These are phyloP conservation scores for Dynastes maya DNA, from an alignment of 2,888 invertebrate species.

Conservation along the genomic window DNA sequence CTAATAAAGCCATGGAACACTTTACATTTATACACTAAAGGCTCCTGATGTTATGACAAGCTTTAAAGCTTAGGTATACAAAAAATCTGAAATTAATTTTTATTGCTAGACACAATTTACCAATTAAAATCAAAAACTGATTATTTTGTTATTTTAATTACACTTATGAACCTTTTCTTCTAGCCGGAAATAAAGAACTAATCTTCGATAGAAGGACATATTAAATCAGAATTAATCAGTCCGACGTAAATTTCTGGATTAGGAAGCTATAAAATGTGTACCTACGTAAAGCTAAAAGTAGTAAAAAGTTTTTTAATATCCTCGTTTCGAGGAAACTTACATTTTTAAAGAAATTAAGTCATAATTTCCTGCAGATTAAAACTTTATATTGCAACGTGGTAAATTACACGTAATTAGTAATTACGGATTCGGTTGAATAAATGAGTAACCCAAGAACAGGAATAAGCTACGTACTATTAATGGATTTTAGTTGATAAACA, in stretches of 20 bases:
- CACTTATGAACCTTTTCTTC: too few species aligned
- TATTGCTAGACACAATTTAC: too few species aligned
- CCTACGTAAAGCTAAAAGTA: constrained; percentile 16
- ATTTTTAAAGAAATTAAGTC: constrained; percentile 39
- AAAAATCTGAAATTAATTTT: too few species aligned
- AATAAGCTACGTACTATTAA: not conserved
- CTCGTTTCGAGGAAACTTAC: constrained; percentile 16
- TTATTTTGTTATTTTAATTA: too few species aligned
- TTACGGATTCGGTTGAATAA: constrained; percentile 37
- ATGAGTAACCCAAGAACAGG: constrained; percentile 2
- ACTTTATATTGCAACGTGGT: constrained; percentile 24
- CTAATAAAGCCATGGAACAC: too few species aligned
- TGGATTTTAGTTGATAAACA: too few species aligned
- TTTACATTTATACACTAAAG: too few species aligned
- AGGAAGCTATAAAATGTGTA: constrained; percentile 32
- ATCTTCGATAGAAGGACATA: not conserved
- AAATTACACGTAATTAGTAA: constrained; percentile 24
- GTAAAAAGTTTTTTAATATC: constrained; percentile 40
- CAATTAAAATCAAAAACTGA: too few species aligned
- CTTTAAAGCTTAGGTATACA: too few species aligned
- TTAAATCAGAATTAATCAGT: constrained; percentile 16
- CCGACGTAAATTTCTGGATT: constrained; percentile 23
- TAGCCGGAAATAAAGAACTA: too few species aligned
- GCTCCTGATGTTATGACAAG: too few species aligned
- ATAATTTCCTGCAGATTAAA: constrained; percentile 31